These are phyloP conservation scores for Coreius guichenoti DNA, from an alignment of 2,797 vertebrate genomes.

Conservation along the genomic window DNA sequence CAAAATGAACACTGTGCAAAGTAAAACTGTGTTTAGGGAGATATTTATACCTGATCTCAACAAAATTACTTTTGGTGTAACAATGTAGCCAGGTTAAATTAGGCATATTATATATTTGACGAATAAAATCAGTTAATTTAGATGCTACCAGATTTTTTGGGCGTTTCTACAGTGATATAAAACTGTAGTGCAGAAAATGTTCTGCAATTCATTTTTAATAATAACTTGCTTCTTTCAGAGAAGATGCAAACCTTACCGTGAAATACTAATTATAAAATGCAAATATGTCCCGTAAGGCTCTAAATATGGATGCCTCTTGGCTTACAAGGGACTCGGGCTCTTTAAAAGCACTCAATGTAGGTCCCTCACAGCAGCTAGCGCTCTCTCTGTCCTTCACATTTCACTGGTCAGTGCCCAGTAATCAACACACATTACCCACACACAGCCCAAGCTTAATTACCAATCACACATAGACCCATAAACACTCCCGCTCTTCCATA, in stretches of 20 bases:
- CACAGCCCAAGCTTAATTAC: slow-evolving; percentile 72
- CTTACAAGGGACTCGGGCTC: slow-evolving; percentile 14
- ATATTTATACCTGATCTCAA: background rate
- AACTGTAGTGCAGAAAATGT: background rate
- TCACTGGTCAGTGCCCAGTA: slow-evolving; percentile 75
- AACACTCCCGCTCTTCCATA: slow-evolving; percentile 46
- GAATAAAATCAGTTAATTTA: background rate
- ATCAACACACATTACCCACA: slow-evolving; percentile 70
- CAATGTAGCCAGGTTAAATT: background rate
- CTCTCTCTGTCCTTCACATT: slow-evolving; percentile 77
- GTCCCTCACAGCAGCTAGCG: slow-evolving; percentile 34
- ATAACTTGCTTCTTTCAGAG: background rate
- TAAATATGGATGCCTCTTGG: slow-evolving; percentile 5
- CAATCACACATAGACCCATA: slow-evolving; percentile 58
- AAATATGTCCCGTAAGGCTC: background rate
- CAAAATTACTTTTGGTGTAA: background rate
- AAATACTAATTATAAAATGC: slow-evolving; percentile 12
- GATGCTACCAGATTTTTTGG: background rate
- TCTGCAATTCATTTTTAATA: background rate
- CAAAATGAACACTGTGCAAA: background rate
- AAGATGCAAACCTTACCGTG: background rate
- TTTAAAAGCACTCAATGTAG: slow-evolving; percentile 23
- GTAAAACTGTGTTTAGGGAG: background rate
- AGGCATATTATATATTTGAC: background rate
- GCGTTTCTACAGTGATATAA: background rate